Base-by-base conservation (phyloP, 2,888 invertebrate genomes). In the Brachyopa scutellaris region DNA sequence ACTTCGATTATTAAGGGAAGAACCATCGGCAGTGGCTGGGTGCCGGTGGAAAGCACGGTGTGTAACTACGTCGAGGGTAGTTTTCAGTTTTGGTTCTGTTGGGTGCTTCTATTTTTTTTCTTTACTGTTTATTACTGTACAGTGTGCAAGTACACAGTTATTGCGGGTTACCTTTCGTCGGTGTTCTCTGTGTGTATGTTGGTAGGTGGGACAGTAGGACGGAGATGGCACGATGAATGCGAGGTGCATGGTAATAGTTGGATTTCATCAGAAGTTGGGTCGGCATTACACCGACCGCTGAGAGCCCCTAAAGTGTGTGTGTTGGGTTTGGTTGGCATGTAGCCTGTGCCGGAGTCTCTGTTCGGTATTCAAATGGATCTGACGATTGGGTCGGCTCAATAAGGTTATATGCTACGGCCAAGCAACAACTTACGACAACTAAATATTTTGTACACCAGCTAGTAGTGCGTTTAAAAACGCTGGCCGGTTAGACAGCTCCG, bases 351-450 rank as follows among this genome's bases (percentile, higher is more conserved):
- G 67, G 77, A 82, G 82, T 77, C 82, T 66, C 82, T 61, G 82
- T 66, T 82, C 70, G 82, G 82, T 72, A 72, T 82, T 82, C 82
- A 82, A 82, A 82, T 77, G 82, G 70, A 77, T 77, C 61, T 77
- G 77, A 82, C 82, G 77, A 82, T 77, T 77, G 82, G 77, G 70
- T 66, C 49, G 70, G 64, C 82, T 77, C 82, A 77, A 77, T 82
- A 77, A 72, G 77, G 77, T 66, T 59, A 67, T 70, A 82, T 77
- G 82, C 77, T 66, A 61, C 53, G 47, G 23, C 82, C 66, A 53
- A 82, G 82, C 82, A 82, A 82, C 82, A 82, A 77, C 82, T 47
- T 82, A 49, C 29, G 64, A 51, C 47, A 29, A 23, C 47, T 61
- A 57, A 76, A 72, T 62, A 61, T 72, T 66, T 64, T 53, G 42